These are phyloP conservation scores for Panagrolaimus sp. DNA, from an alignment of 1,140 invertebrate genomes.

Conservation along the genomic window DNA sequence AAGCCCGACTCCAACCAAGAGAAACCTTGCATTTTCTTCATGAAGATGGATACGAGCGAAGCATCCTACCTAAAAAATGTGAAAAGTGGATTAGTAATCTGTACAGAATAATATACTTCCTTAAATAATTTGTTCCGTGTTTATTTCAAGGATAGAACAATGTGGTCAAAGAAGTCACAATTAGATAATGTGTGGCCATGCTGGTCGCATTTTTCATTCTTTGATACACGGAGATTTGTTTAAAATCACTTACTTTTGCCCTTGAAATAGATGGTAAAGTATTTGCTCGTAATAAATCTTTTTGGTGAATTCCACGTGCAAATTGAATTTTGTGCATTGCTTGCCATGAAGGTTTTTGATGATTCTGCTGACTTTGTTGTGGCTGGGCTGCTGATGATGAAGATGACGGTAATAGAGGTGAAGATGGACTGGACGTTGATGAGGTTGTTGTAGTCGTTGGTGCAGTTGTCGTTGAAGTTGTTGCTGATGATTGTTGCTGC, in stretches of 20 bases:
- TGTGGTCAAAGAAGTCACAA: too few species aligned
- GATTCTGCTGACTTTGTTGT: neutral
- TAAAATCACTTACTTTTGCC: conserved; percentile 4
- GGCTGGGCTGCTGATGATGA: neutral
- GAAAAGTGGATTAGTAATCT: neutral
- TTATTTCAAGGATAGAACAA: too few species aligned
- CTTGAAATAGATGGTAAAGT: conserved; percentile 1
- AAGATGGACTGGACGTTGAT: neutral
- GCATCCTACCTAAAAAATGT: neutral
- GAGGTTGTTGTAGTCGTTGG: neutral
- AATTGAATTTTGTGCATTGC: conserved; percentile 13
- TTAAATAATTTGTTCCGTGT: too few species aligned
- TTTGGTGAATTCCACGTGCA: conserved; percentile 8
- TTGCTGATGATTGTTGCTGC: too few species aligned
- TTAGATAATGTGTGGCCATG: too few species aligned
- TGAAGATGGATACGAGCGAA: conserved; percentile 11
- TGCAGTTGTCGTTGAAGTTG: neutral
- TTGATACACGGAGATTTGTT: too few species aligned
- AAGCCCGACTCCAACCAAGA: neutral
- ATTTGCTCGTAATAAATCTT: neutral
- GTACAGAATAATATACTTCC: too few species aligned
- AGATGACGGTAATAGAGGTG: neutral
- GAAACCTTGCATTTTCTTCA: conserved; percentile 10
- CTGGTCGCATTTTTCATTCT: too few species aligned
- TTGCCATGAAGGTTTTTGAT: neutral